phyloP scores from a whole-genome alignment of 1,140 invertebrate genomes.

The Drosophila melanogaster region Release_6_plus_ISO1_MT NT_033779.5:16989501-16990000 shows the following conservation, averaged over 20 bases:
- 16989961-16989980: too few relatives aligned
- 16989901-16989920: too few relatives aligned
- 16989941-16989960: too few relatives aligned
- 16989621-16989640: conserved; percentile 31
- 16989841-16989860: neutral
- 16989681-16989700: conserved; percentile 19
- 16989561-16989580: conserved; percentile 29
- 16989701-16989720: conserved; percentile 46
- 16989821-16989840: too few relatives aligned
- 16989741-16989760: neutral
- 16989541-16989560: conserved; percentile 15
- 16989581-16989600: conserved; percentile 25
- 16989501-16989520: conserved; percentile 40
- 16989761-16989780: neutral
- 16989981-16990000: too few relatives aligned
- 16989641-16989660: conserved; percentile 7
- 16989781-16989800: neutral
- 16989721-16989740: conserved; percentile 11
- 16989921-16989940: too few relatives aligned
- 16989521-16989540: conserved; percentile 32
- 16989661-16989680: conserved; percentile 15
- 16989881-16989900: neutral
- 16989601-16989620: conserved; percentile 8
- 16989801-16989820: neutral
- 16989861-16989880: neutral